Conservation (phyloP, 30 jellyfish, hydroid and myxozoan species). For the Cassiopea andromeda region DNA sequence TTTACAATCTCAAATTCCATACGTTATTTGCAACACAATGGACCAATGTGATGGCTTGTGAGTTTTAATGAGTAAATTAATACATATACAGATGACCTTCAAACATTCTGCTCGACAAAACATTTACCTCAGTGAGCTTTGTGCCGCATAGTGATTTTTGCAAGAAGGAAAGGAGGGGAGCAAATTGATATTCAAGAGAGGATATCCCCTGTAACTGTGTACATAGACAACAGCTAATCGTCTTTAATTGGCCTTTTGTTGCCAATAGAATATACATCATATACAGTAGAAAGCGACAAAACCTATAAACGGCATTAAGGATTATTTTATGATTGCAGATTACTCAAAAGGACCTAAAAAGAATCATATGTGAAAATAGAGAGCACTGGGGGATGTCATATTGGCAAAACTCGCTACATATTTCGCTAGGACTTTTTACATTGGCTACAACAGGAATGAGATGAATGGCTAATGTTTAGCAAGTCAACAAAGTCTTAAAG, state of each 20-base stretch:
- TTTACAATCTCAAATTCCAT: background rate
- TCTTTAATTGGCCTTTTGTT: slow-evolving; percentile 46
- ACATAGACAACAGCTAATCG: slow-evolving; percentile 10
- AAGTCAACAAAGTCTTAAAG: too few relatives aligned
- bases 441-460: background rate
- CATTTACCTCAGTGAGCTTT: slow-evolving; percentile 4
- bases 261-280: background rate
- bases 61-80: background rate
- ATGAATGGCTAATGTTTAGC: background rate
- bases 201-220: slow-evolving; percentile 58
- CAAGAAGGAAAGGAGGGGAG: slow-evolving; percentile 67
- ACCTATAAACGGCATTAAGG: background rate
- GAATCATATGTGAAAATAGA: background rate
- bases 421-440: background rate
- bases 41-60: background rate
- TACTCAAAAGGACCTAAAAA: background rate
- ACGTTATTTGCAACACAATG: background rate
- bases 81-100: background rate
- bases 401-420: background rate
- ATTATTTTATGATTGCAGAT: slow-evolving; percentile 2
- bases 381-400: background rate
- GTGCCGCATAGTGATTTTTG: slow-evolving; percentile 34
- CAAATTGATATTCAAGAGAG: slow-evolving; percentile 19
- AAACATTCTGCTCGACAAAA: background rate
- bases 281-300: slow-evolving; percentile 7